Evolutionary conservation across 2,113 vertebrate species (phyloP).

Genomic region (Haplochromis burtoni): DNA sequence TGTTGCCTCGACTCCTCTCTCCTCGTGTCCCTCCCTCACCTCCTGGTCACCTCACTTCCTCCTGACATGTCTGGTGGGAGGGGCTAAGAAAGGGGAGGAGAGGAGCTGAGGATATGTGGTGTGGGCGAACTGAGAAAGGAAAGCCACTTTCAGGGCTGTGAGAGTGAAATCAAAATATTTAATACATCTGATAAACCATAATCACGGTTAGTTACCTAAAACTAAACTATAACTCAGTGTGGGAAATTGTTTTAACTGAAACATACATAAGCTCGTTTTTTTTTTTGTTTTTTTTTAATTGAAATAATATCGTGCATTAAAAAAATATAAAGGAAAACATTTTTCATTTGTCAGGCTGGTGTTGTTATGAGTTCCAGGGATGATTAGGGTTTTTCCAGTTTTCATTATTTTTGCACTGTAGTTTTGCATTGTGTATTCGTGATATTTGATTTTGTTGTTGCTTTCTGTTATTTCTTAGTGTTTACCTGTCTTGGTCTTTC

Average conservation of each 20-base stretch:
- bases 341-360: not conserved
- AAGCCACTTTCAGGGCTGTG: not conserved
- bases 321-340: not conserved
- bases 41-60: not conserved
- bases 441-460: not conserved
- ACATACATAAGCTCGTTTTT: accelerated
- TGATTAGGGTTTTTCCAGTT: not conserved
- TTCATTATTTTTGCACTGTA: not conserved
- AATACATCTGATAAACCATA: not conserved
- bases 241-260: not conserved
- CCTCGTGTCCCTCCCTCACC: not conserved
- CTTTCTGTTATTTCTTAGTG: not conserved
- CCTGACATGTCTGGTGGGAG: not conserved
- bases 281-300: accelerated
- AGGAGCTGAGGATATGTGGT: not conserved
- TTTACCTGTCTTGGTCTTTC: not conserved
- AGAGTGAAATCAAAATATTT: not conserved
- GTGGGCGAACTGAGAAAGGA: not conserved
- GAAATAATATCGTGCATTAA: not conserved
- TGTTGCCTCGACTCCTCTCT: not conserved
- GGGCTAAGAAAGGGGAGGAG: not conserved
- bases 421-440: not conserved
- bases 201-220: not conserved
- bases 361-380: not conserved
- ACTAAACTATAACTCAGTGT: not conserved